These are phyloP conservation scores for Triplophysa dalaica DNA, from an alignment of 2,113 vertebrate species.

Conservation along the genomic window DNA sequence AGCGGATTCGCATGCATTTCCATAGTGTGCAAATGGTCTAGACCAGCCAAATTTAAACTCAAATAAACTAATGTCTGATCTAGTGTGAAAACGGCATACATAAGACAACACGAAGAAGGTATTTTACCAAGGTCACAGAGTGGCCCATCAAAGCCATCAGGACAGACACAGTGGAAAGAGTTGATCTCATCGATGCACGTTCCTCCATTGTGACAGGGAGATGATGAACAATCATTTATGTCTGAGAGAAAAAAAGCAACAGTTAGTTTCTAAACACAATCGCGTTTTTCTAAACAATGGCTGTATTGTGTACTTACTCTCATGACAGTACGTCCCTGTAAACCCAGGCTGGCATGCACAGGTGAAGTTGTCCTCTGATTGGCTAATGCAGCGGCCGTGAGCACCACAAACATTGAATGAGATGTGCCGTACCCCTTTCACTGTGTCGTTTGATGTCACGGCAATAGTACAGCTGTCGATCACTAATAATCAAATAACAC, in stretches of 20 bases:
- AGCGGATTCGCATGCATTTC: too few species aligned
- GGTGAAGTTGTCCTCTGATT: conserved; percentile 90
- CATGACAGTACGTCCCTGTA: conserved; percentile 92
- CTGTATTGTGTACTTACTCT: conserved; percentile 82
- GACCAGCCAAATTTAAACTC: too few species aligned
- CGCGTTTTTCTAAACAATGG: background rate
- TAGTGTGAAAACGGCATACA: too few species aligned
- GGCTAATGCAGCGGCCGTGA: conserved; percentile 88
- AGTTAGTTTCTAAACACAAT: background rate
- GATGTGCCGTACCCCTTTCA: conserved; percentile 75
- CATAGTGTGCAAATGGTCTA: too few species aligned
- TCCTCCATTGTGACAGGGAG: conserved; percentile 87
- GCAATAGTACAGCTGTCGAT: conserved; percentile 93
- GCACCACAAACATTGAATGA: conserved; percentile 90
- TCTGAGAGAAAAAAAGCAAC: conserved; percentile 69
- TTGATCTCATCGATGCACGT: conserved; percentile 91
- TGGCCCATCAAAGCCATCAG: conserved; percentile 88
- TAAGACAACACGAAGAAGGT: background rate
- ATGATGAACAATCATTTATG: conserved; percentile 87
- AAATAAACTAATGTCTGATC: too few species aligned
- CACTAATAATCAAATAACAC: conserved; percentile 69
- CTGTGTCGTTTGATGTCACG: conserved; percentile 77
- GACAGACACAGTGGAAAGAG: conserved; percentile 89
- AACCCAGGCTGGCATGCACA: conserved; percentile 91
- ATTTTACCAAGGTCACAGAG: conserved; percentile 87